phyloP scores from a whole-genome alignment of 2,888 invertebrate species.

The Callinectes sapidus region DNA sequence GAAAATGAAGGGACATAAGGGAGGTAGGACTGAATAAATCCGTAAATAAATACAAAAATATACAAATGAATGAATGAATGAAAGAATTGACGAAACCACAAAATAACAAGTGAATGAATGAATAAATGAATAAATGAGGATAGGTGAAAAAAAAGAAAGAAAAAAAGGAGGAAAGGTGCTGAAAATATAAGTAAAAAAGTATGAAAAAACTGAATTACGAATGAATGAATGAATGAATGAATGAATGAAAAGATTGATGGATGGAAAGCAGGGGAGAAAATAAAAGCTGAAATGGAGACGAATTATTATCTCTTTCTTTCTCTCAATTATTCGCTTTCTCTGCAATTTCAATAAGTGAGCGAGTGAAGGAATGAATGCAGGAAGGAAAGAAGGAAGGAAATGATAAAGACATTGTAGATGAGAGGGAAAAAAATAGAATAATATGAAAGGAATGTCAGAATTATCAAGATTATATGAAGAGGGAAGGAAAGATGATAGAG shows the following conservation, averaged over 20 bases:
- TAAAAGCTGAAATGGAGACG: not conserved
- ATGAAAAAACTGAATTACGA: too few relatives aligned
- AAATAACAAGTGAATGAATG: not conserved
- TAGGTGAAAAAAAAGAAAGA: too few relatives aligned
- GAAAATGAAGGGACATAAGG: not conserved
- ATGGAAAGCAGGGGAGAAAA: not conserved
- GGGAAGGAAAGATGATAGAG: too few relatives aligned
- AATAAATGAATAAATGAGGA: not conserved
- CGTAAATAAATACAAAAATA: not conserved
- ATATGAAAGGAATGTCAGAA: not conserved
- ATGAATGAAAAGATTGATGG: not conserved
- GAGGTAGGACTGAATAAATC: not conserved
- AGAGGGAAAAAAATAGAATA: not conserved
- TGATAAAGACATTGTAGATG: too few relatives aligned
- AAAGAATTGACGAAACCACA: not conserved
- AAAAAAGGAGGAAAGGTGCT: not conserved
- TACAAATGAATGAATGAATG: not conserved
- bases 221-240: too few relatives aligned
- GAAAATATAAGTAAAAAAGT: not conserved
- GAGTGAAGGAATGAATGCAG: too few relatives aligned
- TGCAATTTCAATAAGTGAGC: too few relatives aligned
- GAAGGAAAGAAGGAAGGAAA: too few relatives aligned
- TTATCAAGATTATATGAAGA: too few relatives aligned
- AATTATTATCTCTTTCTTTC: too few relatives aligned
- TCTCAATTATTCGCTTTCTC: too few relatives aligned